Evolutionary conservation across 1,140 invertebrate species (phyloP), one percentile per base, ranked within the genome.

Genomic region (Leptinotarsa texana): DNA sequence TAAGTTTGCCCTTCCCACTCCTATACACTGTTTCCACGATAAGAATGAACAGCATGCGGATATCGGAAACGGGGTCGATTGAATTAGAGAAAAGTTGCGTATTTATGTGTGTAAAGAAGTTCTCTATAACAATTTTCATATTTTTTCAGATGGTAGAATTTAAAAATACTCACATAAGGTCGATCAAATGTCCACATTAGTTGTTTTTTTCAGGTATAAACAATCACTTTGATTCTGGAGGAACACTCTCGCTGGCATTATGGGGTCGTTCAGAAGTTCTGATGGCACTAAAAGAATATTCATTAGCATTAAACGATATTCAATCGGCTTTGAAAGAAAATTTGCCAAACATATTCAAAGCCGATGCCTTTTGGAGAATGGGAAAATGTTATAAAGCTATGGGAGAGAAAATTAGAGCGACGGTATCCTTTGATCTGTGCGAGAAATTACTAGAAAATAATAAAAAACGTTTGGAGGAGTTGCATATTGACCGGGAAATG

Each of bases 291-390:
- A 83, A 87, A 1, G 84, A 90, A 63, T 88, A 88, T 18, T 80
- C 86, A 72, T 84, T 87, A 0, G 90, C 90, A 0, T 75, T 92
- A 2, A 86, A 86, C 66, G 92, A 93, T 81, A 82, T 93, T 15
- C 89, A 90, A 78, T 77, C 89, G 65, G 89, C 89, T 6, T 78
- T 89, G 13, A 90, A 91, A 71, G 87, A 90, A 77, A 86, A 88
- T 63, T 80, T 91, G 13, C 87, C 89, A 0, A 85, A 86, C 2
- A 86, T 87, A 49, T 85, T 86, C 78, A 88, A 88, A 78, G 85
- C 87, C 1, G 88, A 91, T 69, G 90, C 90, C 73, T 92, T 90
- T 79, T 88, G 87, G 85, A 85, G 88, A 70, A 89, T 92, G 88
- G 89, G 88, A 3, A 85, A 89, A 67, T 91, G 90, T 72, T 91